Evolutionary conservation across 1,140 invertebrate species (phyloP), one percentile per base, ranked within the genome.

Genomic region (Kradibia gibbosae): DNA sequence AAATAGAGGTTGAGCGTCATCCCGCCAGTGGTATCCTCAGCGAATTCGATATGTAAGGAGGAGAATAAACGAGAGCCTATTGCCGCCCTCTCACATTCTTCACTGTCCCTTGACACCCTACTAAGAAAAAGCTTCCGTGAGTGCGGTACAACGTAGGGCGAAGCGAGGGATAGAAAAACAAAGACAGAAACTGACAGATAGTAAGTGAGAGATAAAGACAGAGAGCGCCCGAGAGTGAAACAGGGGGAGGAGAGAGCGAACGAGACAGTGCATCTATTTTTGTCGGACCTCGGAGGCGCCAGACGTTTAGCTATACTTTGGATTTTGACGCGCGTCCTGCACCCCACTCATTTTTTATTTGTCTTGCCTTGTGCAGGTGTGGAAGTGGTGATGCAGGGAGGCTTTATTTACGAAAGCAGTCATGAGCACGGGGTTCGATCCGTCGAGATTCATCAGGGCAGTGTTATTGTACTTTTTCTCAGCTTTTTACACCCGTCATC

Each of bases 1-100:
- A 73, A 91, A 90, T 90, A 89, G 89, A 89, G 86, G 82, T 83
- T 85, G 84, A 85, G 86, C 86, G 87, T 89, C 87, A 87, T 67
- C 71, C 17, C 82, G 78, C 75, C 62, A 20, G 20, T 50, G 50
- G 85, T 86, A 85, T 82, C 87, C 88, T 74, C 28, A 42, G 87
- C 88, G 86, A 87, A 89, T 88, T 85, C 85, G 82, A 88, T 85
- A 45, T 72, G 31, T 55, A 71, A 71, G 48, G 65, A 53, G 48
- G 62, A 53, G 48, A 78, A 50, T 78, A 45, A 25, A 53, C 31
- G 31, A 15, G 62, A 45, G 7, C 42, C 42, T 17, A 25, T 28
- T 13, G 4, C 13, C n/a, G 39, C 48, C n/a, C 48, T 4, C 11
- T 42, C 13, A 7, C 36, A 2, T 28, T n/a, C 7, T 17, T 48